Conservation (phyloP, 2,113 vertebrate species). For the Sisor rabdophorus region DNA sequence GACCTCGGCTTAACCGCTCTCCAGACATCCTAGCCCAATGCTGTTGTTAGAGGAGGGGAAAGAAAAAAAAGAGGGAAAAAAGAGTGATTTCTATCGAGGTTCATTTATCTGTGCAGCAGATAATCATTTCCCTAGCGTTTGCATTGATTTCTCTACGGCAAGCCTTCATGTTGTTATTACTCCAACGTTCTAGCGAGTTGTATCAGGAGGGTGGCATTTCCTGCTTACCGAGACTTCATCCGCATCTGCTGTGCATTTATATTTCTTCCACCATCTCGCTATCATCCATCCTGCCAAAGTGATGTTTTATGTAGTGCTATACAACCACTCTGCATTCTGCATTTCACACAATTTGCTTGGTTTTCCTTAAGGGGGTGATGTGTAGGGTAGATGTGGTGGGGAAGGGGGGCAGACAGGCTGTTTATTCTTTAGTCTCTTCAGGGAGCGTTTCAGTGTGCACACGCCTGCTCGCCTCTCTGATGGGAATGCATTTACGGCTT, state of each 20-base stretch:
- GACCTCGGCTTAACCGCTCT: conserved; percentile 38
- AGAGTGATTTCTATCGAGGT: conserved; percentile 28
- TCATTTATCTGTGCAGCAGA: conserved; percentile 45
- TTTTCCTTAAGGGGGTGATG: background rate
- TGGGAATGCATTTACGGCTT: conserved; percentile 42
- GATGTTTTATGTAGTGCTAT: conserved; percentile 30
- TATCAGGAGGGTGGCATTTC: conserved; percentile 37
- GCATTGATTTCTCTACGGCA: conserved; percentile 40
- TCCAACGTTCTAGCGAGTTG: conserved; percentile 14
- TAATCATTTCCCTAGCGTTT: conserved; percentile 38
- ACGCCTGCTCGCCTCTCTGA: conserved; percentile 45
- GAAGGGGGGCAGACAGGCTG: background rate
- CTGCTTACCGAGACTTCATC: conserved; percentile 28
- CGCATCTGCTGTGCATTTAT: conserved; percentile 26
- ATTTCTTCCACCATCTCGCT: conserved; percentile 31
- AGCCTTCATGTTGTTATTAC: conserved; percentile 32
- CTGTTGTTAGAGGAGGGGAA: conserved; percentile 23
- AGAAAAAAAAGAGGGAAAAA: background rate
- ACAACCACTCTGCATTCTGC: conserved; percentile 21
- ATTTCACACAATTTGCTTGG: conserved; percentile 38
- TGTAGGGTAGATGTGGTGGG: background rate
- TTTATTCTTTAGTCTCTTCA: conserved; percentile 51
- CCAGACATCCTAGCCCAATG: conserved; percentile 27
- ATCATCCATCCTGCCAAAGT: conserved; percentile 39
- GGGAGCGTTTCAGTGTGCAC: conserved; percentile 48